Evolutionary conservation across 1,140 invertebrate genomes (phyloP), one percentile per base, ranked within the genome.

Genomic region (Drosophila subpulchrella): DNA sequence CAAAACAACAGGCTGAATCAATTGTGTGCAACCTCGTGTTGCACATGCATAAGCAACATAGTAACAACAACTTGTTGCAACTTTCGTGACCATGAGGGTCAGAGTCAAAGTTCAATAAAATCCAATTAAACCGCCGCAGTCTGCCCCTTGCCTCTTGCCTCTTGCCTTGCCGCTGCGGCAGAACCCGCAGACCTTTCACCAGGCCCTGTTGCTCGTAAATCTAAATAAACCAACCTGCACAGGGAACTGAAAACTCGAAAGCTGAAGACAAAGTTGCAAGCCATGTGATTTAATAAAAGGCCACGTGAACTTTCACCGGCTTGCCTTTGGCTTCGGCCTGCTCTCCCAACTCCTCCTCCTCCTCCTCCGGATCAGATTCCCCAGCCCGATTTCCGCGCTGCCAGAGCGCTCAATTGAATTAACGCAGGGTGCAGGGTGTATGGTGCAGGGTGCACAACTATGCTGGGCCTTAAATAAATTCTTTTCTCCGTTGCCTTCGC

Each of bases 61-160:
- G 5, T 27, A 41, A 32, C 70, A 34, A 41, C 72, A 82, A 86
- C 78, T 78, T 89, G 84, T 89, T 89, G 84, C 77, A 78, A 71
- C 76, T 79, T 54, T 81, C 65, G 65, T 70, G 74, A 72, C 78
- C 67, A 89, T 81, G 85, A 84, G 84, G 84, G 84, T 89, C 84
- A 84, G 85, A 81, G 84, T 81, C 80, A 89, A 75, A 89, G 84
- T 90, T 89, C 85, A 89, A 89, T 89, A 90, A 89, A 89, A 89
- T 84, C 81, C 84, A 89, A 89, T 89, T 89, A 89, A 89, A 71
- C 44, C 60, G 61, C 77, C 68, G 53, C 83, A 79, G 73, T 36
- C 48, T 12, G 24, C 34, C 11, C 36, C n/a, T 44, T 44, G 32
- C 47, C 30, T 27, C 27, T 27, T 27, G 27, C 15, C 44, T 42